Evolutionary conservation across 2,888 invertebrate genomes (phyloP).

Genomic region (Hoplodrina blanda): DNA sequence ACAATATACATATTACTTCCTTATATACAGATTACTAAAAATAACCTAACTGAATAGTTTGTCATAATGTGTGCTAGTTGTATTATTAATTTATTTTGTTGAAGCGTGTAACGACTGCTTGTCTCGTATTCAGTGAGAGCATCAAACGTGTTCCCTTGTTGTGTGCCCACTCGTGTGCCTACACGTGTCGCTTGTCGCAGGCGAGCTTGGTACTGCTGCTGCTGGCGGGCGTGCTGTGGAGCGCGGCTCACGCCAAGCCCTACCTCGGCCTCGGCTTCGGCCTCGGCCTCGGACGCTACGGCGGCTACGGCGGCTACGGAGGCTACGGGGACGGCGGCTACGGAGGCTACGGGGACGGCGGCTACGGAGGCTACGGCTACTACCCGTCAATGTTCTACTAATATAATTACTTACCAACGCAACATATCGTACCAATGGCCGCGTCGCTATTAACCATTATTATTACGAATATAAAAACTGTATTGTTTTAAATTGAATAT

Average conservation of each 20-base stretch:
- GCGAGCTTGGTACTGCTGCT: slow-evolving; percentile 23
- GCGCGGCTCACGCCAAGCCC: slow-evolving; percentile 41
- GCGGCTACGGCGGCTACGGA: not conserved
- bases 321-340: slow-evolving; percentile 23
- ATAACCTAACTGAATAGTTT: no score
- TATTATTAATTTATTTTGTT: not conserved
- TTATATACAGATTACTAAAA: no score
- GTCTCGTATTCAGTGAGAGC: not conserved
- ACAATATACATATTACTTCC: not conserved
- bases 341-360: slow-evolving; percentile 12
- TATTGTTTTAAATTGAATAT: slow-evolving; percentile 5
- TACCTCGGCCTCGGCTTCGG: slow-evolving; percentile 27
- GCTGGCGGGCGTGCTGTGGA: slow-evolving; percentile 30
- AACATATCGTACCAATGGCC: not conserved
- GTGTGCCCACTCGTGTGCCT: not conserved
- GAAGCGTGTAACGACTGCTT: not conserved
- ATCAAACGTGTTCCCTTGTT: no score
- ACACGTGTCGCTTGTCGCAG: slow-evolving; percentile 33
- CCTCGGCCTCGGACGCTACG: slow-evolving; percentile 14
- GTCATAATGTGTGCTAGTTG: no score
- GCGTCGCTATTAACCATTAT: not conserved
- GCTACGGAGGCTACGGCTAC: slow-evolving; percentile 22
- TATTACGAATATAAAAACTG: slow-evolving; percentile 18
- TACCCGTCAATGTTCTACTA: slow-evolving; percentile 31
- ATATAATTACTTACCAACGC: not conserved